Conservation (phyloP, 2,113 vertebrate genomes). For the Pomatorhinus ruficollis region DNA sequence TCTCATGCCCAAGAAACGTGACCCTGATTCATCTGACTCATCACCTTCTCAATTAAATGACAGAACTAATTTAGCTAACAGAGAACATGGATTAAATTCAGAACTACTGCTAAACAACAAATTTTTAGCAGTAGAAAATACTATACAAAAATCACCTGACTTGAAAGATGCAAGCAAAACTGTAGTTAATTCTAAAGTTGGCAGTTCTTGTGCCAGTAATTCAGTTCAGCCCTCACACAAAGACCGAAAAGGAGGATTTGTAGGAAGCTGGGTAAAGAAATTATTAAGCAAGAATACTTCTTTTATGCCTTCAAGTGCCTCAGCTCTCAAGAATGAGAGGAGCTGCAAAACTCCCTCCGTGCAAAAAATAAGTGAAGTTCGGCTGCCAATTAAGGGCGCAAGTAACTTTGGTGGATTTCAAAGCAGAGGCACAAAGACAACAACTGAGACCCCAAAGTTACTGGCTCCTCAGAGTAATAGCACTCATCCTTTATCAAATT, state of each 20-base stretch:
- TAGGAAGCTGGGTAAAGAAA: slow-evolving; percentile 76
- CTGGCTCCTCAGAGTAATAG: background rate
- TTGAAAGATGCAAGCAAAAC: slow-evolving; percentile 7
- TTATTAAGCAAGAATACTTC: slow-evolving; percentile 72
- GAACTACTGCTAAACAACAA: background rate
- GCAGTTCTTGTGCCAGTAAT: background rate
- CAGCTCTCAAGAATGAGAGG: slow-evolving; percentile 23
- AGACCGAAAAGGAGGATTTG: slow-evolving; percentile 64
- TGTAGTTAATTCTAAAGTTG: background rate
- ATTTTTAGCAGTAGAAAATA: background rate
- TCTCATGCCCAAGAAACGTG: background rate
- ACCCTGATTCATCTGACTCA: background rate
- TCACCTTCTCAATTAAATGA: background rate
- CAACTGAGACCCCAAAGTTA: background rate
- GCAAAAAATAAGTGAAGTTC: slow-evolving; percentile 45
- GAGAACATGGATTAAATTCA: background rate
- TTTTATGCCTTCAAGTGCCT: slow-evolving; percentile 70
- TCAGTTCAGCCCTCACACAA: slow-evolving; percentile 25
- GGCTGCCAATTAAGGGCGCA: slow-evolving; percentile 80
- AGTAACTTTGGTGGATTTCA: slow-evolving; percentile 85
- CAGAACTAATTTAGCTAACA: background rate
- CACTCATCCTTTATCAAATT: background rate
- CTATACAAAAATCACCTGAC: background rate
- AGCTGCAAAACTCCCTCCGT: slow-evolving; percentile 11
- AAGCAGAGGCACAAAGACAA: slow-evolving; percentile 52